A percentile compares a stretch with the other conserved stretches of the same genome.
Evolutionary conservation across 2,113 vertebrate genomes (phyloP).

Genomic region (Sinocyclocheilus anshuiensis): DNA sequence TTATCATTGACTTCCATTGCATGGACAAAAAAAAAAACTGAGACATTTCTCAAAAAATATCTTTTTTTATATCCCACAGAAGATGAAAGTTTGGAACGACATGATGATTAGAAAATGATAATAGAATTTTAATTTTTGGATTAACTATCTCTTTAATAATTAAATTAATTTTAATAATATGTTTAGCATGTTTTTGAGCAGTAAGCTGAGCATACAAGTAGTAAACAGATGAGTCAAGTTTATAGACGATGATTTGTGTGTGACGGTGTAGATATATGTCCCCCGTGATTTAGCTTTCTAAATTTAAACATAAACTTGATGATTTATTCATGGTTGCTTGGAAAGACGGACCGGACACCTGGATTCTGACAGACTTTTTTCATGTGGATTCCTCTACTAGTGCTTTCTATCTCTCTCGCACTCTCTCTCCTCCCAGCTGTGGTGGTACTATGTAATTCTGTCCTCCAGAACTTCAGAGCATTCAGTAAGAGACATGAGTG

Average conservation of each 20-base stretch:
- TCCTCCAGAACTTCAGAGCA: constrained; percentile 37
- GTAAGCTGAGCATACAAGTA: neutral
- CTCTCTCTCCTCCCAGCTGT: constrained; percentile 43
- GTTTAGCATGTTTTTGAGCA: neutral
- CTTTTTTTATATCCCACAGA: neutral
- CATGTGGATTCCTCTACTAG: neutral
- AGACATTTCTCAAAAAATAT: no score
- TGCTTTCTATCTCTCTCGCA: neutral
- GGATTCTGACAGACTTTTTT: neutral
- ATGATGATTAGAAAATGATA: neutral
- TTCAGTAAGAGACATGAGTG: constrained; percentile 49
- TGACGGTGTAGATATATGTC: neutral
- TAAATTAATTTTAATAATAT: neutral
- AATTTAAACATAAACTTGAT: constrained; percentile 13
- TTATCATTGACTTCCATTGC: no score
- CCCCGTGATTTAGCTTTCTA: neutral
- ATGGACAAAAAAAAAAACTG: no score
- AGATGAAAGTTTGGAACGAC: neutral
- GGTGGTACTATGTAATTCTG: constrained; percentile 43
- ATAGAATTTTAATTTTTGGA: neutral
- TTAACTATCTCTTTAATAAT: neutral
- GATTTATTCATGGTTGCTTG: neutral
- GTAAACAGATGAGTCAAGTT: neutral
- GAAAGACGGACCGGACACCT: constrained; percentile 7
- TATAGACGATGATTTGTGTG: neutral